A percentile compares a stretch with the other conserved stretches of the same genome.
Evolutionary conservation across 2,888 invertebrate species (phyloP).

Genomic region (Tromatobia lineatoria): DNA sequence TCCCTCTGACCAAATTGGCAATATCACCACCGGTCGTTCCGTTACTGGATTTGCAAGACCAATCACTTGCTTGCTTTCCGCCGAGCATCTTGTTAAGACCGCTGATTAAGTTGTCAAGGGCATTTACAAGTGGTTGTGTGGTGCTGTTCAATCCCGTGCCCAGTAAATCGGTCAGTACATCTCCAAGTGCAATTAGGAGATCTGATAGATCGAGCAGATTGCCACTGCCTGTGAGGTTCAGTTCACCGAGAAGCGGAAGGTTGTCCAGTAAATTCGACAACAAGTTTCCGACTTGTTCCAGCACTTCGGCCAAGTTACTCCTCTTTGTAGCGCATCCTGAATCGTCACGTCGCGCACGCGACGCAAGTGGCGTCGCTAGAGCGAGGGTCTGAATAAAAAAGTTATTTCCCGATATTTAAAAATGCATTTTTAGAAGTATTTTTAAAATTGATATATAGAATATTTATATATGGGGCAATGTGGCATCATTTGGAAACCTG

Average conservation of each 20-base stretch:
- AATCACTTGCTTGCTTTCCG: not conserved
- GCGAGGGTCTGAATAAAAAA: constrained; percentile 22
- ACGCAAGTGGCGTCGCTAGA: constrained; percentile 19
- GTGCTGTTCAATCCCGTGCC: not conserved
- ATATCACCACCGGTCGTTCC: not conserved
- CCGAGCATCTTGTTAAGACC: constrained; percentile 32
- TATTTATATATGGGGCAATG: too few species aligned
- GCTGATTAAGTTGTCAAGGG: not conserved
- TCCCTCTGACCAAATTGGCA: too few species aligned
- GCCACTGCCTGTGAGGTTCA: not conserved
- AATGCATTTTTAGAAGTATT: too few species aligned
- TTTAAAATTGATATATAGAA: too few species aligned
- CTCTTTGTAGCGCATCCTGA: not conserved
- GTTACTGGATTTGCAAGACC: not conserved
- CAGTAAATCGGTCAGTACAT: constrained; percentile 35
- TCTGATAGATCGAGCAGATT: not conserved
- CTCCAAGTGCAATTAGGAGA: constrained; percentile 3
- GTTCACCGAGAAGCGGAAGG: not conserved
- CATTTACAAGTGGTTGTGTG: not conserved
- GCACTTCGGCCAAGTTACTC: constrained; percentile 6
- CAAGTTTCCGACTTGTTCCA: constrained; percentile 46
- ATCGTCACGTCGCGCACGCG: constrained; percentile 12
- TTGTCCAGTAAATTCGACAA: constrained; percentile 43
- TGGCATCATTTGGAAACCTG: too few species aligned
- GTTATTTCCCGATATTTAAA: too few species aligned